A percentile compares a stretch with the other conserved stretches of the same genome.
phyloP scores from a whole-genome alignment of 2,797 vertebrate genomes.

The Nyctalus aviator region DNA sequence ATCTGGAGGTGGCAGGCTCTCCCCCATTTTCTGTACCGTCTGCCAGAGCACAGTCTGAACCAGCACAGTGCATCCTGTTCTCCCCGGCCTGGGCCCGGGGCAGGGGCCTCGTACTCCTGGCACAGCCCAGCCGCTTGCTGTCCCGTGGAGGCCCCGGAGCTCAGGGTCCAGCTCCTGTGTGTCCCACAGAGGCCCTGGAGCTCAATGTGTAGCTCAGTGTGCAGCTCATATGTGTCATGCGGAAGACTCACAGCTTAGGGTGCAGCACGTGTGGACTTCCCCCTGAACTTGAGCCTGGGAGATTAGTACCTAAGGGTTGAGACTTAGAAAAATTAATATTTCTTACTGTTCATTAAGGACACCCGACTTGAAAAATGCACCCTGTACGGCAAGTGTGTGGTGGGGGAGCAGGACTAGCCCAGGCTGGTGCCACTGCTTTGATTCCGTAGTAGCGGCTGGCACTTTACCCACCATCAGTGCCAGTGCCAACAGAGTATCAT shows the following conservation, averaged over 20 bases:
- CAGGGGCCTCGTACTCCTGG: neutral
- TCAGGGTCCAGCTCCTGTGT: no score
- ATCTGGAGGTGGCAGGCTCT: neutral
- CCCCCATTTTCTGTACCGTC: neutral
- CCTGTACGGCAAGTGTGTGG: neutral
- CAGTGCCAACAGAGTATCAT: neutral
- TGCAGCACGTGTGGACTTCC: neutral
- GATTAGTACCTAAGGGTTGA: neutral
- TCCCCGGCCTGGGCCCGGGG: neutral
- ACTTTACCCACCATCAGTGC: neutral
- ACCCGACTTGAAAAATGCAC: neutral
- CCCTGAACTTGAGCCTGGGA: neutral
- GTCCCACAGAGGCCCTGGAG: no score
- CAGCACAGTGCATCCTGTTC: neutral
- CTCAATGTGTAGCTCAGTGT: no score
- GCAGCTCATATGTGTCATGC: no score
- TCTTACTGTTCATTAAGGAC: neutral
- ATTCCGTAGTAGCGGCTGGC: neutral
- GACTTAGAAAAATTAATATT: slow-evolving; percentile 23
- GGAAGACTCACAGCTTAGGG: no score
- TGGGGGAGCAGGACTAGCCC: neutral
- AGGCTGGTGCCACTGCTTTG: neutral
- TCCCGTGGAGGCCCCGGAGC: no score
- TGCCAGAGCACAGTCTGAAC: no score
- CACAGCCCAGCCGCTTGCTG: no score